Percentiles rank a stretch among this genome's conserved stretches.
Evolutionary conservation across 2,888 invertebrate genomes (phyloP).

Genomic region (Trachelus iudaicus): DNA sequence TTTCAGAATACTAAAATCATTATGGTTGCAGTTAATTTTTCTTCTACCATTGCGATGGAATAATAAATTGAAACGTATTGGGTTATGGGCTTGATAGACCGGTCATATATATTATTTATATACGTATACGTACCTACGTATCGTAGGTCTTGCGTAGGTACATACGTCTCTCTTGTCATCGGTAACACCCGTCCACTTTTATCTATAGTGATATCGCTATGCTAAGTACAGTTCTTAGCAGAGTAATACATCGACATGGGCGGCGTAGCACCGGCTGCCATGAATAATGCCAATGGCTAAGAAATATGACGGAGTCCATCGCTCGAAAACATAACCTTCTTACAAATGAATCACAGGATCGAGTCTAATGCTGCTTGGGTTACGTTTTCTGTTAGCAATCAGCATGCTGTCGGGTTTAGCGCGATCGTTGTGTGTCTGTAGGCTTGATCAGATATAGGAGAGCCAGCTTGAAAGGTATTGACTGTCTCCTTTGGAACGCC

Average conservation of each 20-base stretch:
- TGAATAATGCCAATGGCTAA: neutral
- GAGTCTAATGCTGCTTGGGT: conserved; percentile 1
- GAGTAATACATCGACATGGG: neutral
- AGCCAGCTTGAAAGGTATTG: conserved; percentile 8
- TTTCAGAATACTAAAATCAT: neutral
- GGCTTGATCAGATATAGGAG: neutral
- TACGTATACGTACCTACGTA: neutral
- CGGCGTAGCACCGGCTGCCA: neutral
- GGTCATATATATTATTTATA: neutral
- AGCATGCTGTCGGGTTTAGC: conserved; percentile 14
- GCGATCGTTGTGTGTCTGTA: neutral
- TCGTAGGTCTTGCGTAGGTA: neutral
- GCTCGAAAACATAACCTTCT: neutral
- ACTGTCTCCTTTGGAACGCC: neutral
- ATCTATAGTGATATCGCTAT: neutral
- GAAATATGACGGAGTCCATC: neutral
- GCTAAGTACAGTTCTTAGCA: neutral
- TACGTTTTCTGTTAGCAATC: conserved; percentile 21
- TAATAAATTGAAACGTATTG: neutral
- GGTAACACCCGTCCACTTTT: neutral
- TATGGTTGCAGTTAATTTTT: neutral
- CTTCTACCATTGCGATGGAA: neutral
- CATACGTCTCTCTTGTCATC: neutral
- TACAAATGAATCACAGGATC: neutral
- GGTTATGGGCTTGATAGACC: neutral